Percentiles rank a stretch among this genome's conserved stretches.
phyloP scores from a whole-genome alignment of 2,888 invertebrate genomes.

The Protula sp. region DNA sequence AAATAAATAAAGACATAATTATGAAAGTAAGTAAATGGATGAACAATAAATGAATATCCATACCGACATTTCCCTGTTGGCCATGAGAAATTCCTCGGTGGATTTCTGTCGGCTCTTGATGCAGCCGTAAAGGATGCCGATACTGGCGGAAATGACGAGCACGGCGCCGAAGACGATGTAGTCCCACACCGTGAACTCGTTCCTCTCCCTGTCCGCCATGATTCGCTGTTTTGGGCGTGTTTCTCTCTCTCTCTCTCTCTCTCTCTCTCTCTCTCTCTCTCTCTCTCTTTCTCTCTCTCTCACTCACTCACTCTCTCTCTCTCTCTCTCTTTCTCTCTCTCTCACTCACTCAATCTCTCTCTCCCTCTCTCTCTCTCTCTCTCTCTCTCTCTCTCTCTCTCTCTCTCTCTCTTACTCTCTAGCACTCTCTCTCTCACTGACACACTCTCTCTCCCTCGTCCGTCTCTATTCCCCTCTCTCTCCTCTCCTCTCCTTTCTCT shows the following conservation, averaged over 20 bases:
- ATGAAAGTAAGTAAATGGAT: not conserved
- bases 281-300: conserved; percentile 3
- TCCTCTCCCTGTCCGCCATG: too few species aligned
- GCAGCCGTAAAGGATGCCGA: conserved; percentile 30
- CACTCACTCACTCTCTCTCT: not conserved
- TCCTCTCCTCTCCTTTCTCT: too few species aligned
- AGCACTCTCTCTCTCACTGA: too few species aligned
- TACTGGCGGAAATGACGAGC: not conserved
- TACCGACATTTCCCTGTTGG: conserved; percentile 39
- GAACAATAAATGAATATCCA: too few species aligned
- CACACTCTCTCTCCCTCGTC: too few species aligned
- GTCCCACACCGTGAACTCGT: not conserved
- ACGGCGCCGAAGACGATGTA: not conserved
- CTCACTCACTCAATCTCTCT: too few species aligned
- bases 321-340: not conserved
- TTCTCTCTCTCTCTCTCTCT: conserved; percentile 6
- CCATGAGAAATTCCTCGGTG: conserved; percentile 41
- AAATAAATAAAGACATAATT: not conserved
- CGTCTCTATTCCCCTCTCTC: too few species aligned
- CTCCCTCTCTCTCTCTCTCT: too few species aligned
- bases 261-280: conserved; percentile 9
- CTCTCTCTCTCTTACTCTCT: conserved; percentile 1
- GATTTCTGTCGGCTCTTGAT: too few species aligned
- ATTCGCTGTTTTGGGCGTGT: not conserved
- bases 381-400: not conserved